Evolutionary conservation across 2,888 invertebrate species (phyloP), one percentile per base, ranked within the genome.

Genomic region (Diploptera punctata): DNA sequence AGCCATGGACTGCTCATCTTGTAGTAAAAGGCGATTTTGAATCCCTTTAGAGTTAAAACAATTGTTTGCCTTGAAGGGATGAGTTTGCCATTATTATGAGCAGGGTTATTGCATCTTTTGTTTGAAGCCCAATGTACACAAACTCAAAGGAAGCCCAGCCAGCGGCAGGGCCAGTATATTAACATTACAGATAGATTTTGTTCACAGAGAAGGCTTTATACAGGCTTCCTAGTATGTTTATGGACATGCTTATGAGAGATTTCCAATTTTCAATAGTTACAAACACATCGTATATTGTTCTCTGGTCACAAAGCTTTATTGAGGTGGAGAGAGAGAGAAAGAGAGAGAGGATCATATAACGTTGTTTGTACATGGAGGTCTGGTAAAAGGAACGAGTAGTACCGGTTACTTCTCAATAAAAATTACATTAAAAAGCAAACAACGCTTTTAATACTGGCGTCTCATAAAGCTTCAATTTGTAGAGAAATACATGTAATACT

Each of bases 1-100:
- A n/a, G n/a, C n/a, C n/a, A n/a, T n/a, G 52, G 3, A 3, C 13
- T 24, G 52, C 38, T 5, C 38, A 38, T 5, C 13, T 38, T 5
- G 7, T 38, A 13, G 38, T 13, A 38, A 26, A 7, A 19, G 43
- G 62, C 13, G 16, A 68, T 54, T 57, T 38, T 31, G 73, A 73
- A 73, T 73, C 70, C 73, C 70, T 61, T 73, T 71, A 70, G 29
- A 73, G 73, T 62, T 71, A 73, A 73, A 73, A 65, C 73, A 73
- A 73, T 73, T 73, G 73, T 71, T 73, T 73, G 70, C 67, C 71
- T 52, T 52, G 19, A 52, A 33, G 68, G 62, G 33, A 43, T 24
- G 62, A 38, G 62, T 16, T 19, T 4, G 2, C 38, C 62, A 43
- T 19, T 43, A 62, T 62, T 62, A 62, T 62, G 62, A 62, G 43